phyloP scores from a whole-genome alignment of 2,888 invertebrate genomes.

The Catocala fraxini region DNA sequence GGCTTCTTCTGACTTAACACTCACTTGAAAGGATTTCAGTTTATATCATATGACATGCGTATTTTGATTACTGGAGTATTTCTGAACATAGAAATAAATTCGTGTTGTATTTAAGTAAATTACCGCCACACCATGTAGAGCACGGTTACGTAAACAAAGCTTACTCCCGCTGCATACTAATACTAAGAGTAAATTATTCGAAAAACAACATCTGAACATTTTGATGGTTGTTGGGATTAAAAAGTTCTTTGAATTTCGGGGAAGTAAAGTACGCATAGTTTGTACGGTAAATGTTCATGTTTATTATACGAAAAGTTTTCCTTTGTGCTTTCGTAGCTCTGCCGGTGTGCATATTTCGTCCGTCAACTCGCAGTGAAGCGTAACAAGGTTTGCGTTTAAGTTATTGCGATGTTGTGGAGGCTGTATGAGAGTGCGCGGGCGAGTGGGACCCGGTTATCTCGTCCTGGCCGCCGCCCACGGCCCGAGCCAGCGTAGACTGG shows the following conservation, averaged over 20 bases:
- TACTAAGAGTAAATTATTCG: conserved; percentile 27
- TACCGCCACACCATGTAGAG: conserved; percentile 23
- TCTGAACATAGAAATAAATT: conserved; percentile 31
- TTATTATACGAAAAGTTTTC: conserved; percentile 18
- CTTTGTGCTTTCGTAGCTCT: conserved; percentile 12
- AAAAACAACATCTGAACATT: conserved; percentile 22
- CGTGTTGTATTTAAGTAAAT: conserved; percentile 27
- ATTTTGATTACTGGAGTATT: conserved; percentile 43
- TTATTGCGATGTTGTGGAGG: conserved; percentile 58
- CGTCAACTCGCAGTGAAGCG: conserved; percentile 45
- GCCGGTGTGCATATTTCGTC: conserved; percentile 17
- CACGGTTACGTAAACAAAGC: conserved; percentile 36
- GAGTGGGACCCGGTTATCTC: conserved; percentile 54
- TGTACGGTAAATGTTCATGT: conserved; percentile 23
- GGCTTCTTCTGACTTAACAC: conserved; percentile 64
- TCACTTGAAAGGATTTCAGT: conserved; percentile 59
- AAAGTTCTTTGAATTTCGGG: conserved; percentile 9
- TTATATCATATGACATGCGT: conserved; percentile 47
- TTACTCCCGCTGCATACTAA: conserved; percentile 39
- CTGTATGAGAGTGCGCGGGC: conserved; percentile 49
- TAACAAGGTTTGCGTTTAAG: conserved; percentile 59
- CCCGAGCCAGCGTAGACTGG: conserved; percentile 36
- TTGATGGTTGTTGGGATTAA: conserved; percentile 17
- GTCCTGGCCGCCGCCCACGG: conserved; percentile 50
- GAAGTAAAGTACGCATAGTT: conserved; percentile 13